Base-by-base conservation (phyloP, 1,140 invertebrate species). In the Pseudomyrmex concolor region DNA sequence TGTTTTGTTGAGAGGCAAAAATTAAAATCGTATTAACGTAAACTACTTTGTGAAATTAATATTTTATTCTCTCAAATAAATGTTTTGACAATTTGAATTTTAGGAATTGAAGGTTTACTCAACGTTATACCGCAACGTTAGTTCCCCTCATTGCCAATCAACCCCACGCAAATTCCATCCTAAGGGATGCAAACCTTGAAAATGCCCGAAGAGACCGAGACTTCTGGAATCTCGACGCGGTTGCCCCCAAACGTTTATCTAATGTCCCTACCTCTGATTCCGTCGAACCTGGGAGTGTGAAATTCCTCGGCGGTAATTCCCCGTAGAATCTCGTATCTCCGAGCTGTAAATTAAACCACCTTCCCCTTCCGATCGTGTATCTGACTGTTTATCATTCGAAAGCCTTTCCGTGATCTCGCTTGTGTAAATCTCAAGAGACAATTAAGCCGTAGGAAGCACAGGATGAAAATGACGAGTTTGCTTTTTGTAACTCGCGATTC, bases 221-320 rank as follows among this genome's bases (percentile, higher is more conserved):
- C 87, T 81, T 22, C 74, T 54, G 83, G 83, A 89, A 87, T 89
- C 88, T 83, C 83, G 73, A 74, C 54, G 73, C 64, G 87, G 83
- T 85, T 63, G n/a, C 54, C 63, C 85, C 67, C 73, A 84, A 89
- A 85, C 88, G 87, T 89, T 89, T 89, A 89, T 87, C 88, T 89
- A 89, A 89, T 89, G 70, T 84, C 80, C 74, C 77, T 62, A 17
- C 19, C 66, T 25, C 19, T 50, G 68, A 63, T 86, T 84, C 77
- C 77, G 77, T 67, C 64, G 70, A 70, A 84, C 67, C 85, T 76
- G 81, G 80, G 83, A 89, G 87, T 89, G 88, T 73, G 85, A 89
- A 89, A 89, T 89, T 89, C 87, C 82, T 77, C 64, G 70, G 78
- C 67, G 85, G 81, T 84, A 86, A 89, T 86, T 73, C 88, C 86